Percentiles rank a stretch among this genome's conserved stretches.
Conservation (phyloP, 2,797 vertebrate genomes). For the Tolypeutes matacus region DNA sequence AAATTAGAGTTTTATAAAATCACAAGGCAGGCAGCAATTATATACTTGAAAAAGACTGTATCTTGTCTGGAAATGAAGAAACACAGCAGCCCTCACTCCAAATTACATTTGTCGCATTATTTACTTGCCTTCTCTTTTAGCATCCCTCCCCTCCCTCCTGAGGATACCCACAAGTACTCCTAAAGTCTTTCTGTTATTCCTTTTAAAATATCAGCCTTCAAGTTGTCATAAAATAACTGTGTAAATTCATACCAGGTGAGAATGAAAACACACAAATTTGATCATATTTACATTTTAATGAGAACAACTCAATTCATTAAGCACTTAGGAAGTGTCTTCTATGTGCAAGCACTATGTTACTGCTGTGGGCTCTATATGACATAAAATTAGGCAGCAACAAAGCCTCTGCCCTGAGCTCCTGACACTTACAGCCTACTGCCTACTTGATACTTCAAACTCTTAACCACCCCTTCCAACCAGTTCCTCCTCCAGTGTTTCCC, state of each 20-base stretch:
- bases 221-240: not conserved
- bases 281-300: not conserved
- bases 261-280: not conserved
- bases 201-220: slow-evolving; percentile 10
- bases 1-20: not conserved
- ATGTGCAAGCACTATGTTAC: not conserved
- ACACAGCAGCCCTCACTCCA: not conserved
- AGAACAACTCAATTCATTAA: not conserved
- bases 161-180: not conserved
- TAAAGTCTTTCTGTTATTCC: not conserved
- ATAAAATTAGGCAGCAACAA: not conserved
- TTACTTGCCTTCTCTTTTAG: not conserved
- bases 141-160: not conserved
- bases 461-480: not conserved
- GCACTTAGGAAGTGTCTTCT: not conserved
- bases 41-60: not conserved
- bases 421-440: not conserved
- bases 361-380: not conserved
- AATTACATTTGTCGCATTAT: not conserved
- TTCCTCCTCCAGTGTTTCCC: not conserved
- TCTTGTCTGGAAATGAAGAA: not conserved
- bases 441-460: not conserved
- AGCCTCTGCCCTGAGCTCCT: not conserved
- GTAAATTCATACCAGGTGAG: slow-evolving; percentile 8
- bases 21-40: not conserved